These are phyloP conservation scores for Umimayanthus kanabou DNA, from an alignment of 92 coral and sea anemone species.

Conservation along the genomic window DNA sequence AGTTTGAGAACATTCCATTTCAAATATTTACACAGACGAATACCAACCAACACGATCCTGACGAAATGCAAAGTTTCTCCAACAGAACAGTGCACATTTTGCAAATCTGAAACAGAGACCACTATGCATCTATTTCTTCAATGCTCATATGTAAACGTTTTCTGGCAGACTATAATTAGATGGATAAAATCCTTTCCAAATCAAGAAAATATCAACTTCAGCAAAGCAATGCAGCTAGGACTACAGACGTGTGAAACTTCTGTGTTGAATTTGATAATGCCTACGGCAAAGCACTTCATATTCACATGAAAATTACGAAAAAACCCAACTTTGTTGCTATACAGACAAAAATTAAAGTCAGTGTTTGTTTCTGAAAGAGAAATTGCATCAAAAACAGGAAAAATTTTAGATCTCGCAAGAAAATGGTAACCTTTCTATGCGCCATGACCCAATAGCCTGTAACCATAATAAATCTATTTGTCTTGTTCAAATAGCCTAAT, in stretches of 20 bases:
- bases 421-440: not conserved
- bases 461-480: no score
- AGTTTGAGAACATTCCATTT: slow-evolving; percentile 9
- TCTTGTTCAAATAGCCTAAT: no score
- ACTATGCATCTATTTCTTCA: slow-evolving; percentile 8
- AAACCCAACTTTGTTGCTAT: not conserved
- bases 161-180: not conserved
- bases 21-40: not conserved
- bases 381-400: no score
- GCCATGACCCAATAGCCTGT: no score
- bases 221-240: slow-evolving; percentile 5
- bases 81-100: slow-evolving; percentile 15
- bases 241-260: no score
- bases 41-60: slow-evolving; percentile 1
- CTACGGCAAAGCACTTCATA: not conserved
- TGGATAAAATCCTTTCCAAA: not conserved
- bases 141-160: not conserved
- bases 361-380: no score
- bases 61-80: slow-evolving; percentile 32
- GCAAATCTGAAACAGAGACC: slow-evolving; percentile 36
- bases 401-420: not conserved
- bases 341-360: not conserved
- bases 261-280: not conserved
- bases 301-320: slow-evolving; percentile 2
- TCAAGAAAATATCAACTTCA: not conserved